Percentiles rank a stretch among this genome's conserved stretches.
Conservation (phyloP, 2,888 invertebrate species). For the Brachyptera putata region DNA sequence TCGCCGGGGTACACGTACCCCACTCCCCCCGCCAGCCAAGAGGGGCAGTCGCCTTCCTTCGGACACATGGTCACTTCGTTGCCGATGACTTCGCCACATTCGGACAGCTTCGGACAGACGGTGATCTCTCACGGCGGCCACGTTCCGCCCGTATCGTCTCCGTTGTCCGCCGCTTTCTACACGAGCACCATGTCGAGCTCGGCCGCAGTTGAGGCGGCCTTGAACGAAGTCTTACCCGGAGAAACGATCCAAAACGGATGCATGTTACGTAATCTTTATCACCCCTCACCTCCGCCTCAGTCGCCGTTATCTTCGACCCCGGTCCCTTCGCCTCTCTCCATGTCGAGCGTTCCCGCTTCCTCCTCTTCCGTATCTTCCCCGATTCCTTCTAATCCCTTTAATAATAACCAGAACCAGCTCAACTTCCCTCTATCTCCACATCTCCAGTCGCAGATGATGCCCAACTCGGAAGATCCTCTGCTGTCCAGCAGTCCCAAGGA, state of each 20-base stretch:
- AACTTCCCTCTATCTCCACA: conserved; percentile 46
- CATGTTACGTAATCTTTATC: conserved; percentile 40
- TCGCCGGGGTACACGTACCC: conserved; percentile 70
- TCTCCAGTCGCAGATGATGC: conserved; percentile 78
- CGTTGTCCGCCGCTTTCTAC: conserved; percentile 77
- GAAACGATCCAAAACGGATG: conserved; percentile 25
- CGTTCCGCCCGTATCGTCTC: conserved; percentile 56
- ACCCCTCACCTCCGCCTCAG: conserved; percentile 36
- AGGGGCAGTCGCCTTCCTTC: conserved; percentile 62
- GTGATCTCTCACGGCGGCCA: conserved; percentile 38
- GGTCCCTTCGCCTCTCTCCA: conserved; percentile 49
- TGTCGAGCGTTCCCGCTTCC: conserved; percentile 42
- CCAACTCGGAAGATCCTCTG: conserved; percentile 81
- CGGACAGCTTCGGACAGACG: conserved; percentile 42
- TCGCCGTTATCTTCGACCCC: conserved; percentile 53
- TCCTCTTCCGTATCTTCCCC: conserved; percentile 41
- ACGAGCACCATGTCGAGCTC: conserved; percentile 81
- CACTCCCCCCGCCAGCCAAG: conserved; percentile 84
- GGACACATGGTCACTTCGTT: conserved; percentile 43
- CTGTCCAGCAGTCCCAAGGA: conserved; percentile 80
- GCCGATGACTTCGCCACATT: conserved; percentile 47
- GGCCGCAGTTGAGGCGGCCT: conserved; percentile 80
- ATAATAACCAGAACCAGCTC: conserved; percentile 43
- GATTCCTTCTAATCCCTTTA: conserved; percentile 44
- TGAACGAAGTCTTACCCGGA: conserved; percentile 72